phyloP scores from a whole-genome alignment of 2,888 invertebrate species.

The Phania funesta region DNA sequence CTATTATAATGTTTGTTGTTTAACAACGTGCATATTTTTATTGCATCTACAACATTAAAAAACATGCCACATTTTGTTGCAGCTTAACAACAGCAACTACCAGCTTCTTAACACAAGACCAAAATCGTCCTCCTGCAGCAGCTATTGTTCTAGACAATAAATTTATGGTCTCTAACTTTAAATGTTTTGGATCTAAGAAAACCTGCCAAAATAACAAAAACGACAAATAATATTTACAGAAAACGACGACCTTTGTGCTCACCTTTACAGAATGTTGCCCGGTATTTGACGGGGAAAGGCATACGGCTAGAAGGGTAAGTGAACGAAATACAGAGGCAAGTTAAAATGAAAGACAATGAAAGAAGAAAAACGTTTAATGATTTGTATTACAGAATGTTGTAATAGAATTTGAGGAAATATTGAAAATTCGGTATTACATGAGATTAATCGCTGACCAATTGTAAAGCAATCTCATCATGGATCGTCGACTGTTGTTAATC shows the following conservation, averaged over 20 bases:
- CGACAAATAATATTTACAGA: neutral
- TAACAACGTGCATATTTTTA: slow-evolving; percentile 36
- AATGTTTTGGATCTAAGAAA: slow-evolving; percentile 18
- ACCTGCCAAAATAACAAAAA: neutral
- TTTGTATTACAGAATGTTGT: too few relatives aligned
- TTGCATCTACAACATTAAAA: neutral
- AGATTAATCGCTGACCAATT: too few relatives aligned
- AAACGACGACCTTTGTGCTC: slow-evolving; percentile 22
- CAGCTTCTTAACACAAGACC: slow-evolving; percentile 19
- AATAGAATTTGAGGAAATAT: too few relatives aligned
- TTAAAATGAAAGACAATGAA: too few relatives aligned
- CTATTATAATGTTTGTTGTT: slow-evolving; percentile 15
- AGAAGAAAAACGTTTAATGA: too few relatives aligned
- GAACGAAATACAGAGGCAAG: too few relatives aligned
- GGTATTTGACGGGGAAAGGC: neutral
- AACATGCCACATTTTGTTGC: neutral
- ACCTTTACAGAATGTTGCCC: neutral
- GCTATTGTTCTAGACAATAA: slow-evolving; percentile 12
- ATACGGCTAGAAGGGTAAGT: neutral
- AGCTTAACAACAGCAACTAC: neutral
- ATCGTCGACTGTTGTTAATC: too few relatives aligned
- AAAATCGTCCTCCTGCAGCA: slow-evolving; percentile 13
- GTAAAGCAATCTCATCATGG: too few relatives aligned
- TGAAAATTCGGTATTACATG: too few relatives aligned
- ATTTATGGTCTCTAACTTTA: slow-evolving; percentile 40